phyloP scores from a whole-genome alignment of 1,140 invertebrate genomes.

The Drosophila baimaii region DNA sequence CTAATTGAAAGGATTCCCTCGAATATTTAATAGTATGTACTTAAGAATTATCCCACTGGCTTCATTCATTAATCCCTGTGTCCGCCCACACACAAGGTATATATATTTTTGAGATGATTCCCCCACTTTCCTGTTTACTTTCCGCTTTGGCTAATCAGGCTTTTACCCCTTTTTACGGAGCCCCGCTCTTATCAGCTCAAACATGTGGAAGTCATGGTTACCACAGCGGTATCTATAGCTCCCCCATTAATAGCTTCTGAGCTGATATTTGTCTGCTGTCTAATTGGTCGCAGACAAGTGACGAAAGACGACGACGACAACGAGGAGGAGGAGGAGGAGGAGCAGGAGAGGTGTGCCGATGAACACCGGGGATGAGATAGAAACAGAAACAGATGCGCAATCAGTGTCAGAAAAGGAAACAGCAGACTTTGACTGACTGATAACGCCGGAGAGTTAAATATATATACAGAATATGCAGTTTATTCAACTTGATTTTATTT shows the following conservation, averaged over 20 bases:
- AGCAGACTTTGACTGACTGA: conserved; percentile 6
- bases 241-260: conserved; percentile 5
- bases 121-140: conserved; percentile 4
- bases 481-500: conserved; percentile 54
- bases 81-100: background rate
- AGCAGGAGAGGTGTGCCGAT: background rate
- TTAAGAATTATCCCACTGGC: no score
- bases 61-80: background rate
- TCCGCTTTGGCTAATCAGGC: conserved; percentile 5
- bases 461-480: conserved; percentile 21
- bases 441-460: conserved; percentile 11
- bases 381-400: background rate
- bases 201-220: conserved; percentile 19
- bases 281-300: conserved; percentile 20
- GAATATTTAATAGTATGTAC: no score
- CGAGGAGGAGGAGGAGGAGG: no score
- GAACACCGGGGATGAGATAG: background rate
- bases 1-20: no score
- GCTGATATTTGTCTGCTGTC: conserved; percentile 18
- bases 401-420: background rate
- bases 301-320: conserved; percentile 13
- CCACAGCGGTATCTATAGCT: background rate
- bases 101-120: background rate
- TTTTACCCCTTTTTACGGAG: conserved; percentile 1
- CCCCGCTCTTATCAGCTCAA: conserved; percentile 11